Percentiles rank a stretch among this genome's conserved stretches.
Conservation (phyloP, 2,888 invertebrate species). For the Orthosia gracilis region DNA sequence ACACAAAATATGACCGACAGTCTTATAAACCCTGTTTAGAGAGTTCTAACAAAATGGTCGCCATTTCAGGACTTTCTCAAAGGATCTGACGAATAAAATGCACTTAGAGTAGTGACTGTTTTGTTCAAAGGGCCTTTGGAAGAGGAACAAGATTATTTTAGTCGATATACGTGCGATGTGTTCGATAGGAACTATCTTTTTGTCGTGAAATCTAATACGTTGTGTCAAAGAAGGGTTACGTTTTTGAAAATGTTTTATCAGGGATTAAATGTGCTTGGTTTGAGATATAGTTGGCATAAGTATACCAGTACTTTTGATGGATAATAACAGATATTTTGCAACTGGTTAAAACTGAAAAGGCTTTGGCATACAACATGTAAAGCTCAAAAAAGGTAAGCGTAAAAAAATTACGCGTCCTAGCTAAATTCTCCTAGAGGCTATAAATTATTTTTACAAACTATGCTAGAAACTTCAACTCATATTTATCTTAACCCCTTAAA, state of each 20-base stretch:
- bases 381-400: background rate
- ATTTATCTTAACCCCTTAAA: constrained; percentile 54
- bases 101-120: constrained; percentile 81
- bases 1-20: constrained; percentile 45
- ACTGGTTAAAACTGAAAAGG: background rate
- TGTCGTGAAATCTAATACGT: constrained; percentile 35
- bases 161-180: constrained; percentile 72
- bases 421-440: constrained; percentile 6
- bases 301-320: background rate
- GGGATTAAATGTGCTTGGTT: constrained; percentile 14
- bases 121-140: constrained; percentile 78
- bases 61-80: constrained; percentile 71
- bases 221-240: constrained; percentile 25
- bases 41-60: constrained; percentile 68
- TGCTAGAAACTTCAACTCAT: constrained; percentile 39
- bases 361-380: background rate
- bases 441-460: constrained; percentile 32
- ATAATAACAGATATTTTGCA: background rate
- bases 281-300: background rate
- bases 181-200: constrained; percentile 59
- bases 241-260: constrained; percentile 32
- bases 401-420: constrained; percentile 1
- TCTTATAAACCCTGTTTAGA: constrained; percentile 25
- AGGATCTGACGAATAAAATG: constrained; percentile 84
- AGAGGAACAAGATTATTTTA: constrained; percentile 80